Evolutionary conservation across 2,797 vertebrate species (phyloP), one percentile per base, ranked within the genome.

Genomic region (Centropyge bicolor): DNA sequence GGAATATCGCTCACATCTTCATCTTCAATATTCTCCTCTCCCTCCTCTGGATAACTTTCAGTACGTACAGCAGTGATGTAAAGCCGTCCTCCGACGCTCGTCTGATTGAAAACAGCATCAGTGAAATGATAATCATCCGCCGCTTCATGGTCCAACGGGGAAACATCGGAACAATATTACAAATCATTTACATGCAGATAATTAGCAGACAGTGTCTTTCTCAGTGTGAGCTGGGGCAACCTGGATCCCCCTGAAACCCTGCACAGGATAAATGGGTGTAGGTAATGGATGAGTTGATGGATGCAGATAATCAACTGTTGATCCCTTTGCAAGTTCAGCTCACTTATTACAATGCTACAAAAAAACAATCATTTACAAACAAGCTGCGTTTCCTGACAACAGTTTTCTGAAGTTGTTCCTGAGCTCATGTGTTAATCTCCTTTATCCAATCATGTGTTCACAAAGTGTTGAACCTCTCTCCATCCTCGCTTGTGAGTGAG

Each of bases 91-190:
- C 27, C 27, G 5, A 27, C 24, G 36, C 49, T 31, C 22, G 17
- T 60, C 24, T 71, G 7, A 57, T 76, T 76, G 41, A 46, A 74
- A 61, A 36, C 14, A 9, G n/a, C 52, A 48, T 46, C 43, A 57
- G 46, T 48, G 20, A 67, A 70, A 66, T 55, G 54, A 73, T 80
- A 73, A 64, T 43, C 17, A 56, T 45, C 31, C 31, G 36, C 22
- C 24, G 3, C 74, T 31, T 16, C 55, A 74, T 5, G 2, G 20
- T 65, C 49, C 52, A 31, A 75, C 60, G 3, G 66, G 63, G 73
- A 63, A 69, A 56, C 8, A 43, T 63, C 41, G 40, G 66, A 69
- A 63, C 59, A 56, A 61, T 66, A 78, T 78, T 73, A 71, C 52
- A 14, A 38, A 82, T 72, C 51, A 48, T 19, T 72, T 27, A 41